These are phyloP conservation scores for Trypoxylon attenuatum DNA, from an alignment of 2,888 invertebrate species.

Conservation along the genomic window DNA sequence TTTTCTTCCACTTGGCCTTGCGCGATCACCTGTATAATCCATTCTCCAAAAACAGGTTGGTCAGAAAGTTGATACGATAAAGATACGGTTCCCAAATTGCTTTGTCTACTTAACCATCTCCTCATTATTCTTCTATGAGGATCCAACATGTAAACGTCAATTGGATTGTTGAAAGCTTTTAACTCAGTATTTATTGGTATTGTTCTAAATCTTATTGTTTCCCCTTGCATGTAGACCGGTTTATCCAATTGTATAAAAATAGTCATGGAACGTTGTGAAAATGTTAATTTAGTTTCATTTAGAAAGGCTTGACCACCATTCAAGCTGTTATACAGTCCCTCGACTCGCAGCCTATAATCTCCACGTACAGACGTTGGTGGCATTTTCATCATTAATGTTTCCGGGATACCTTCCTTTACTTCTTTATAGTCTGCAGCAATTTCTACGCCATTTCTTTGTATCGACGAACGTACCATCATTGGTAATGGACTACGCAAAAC, in stretches of 20 bases:
- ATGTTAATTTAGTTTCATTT: slow-evolving; percentile 90
- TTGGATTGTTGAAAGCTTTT: slow-evolving; percentile 91
- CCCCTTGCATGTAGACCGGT: slow-evolving; percentile 95
- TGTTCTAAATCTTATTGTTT: slow-evolving; percentile 88
- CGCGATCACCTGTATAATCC: slow-evolving; percentile 92
- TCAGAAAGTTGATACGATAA: slow-evolving; percentile 92
- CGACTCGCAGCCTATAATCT: slow-evolving; percentile 88
- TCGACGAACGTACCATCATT: slow-evolving; percentile 90
- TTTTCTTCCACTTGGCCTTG: slow-evolving; percentile 92
- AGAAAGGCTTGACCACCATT: slow-evolving; percentile 91
- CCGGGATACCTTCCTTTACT: slow-evolving; percentile 90
- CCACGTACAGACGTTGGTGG: slow-evolving; percentile 90
- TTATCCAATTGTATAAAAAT: slow-evolving; percentile 97
- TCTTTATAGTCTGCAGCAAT: slow-evolving; percentile 88
- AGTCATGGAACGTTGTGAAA: slow-evolving; percentile 94
- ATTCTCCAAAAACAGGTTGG: slow-evolving; percentile 94
- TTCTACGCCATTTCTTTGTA: slow-evolving; percentile 92
- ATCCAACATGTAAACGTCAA: slow-evolving; percentile 94
- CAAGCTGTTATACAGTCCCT: slow-evolving; percentile 86
- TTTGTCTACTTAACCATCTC: slow-evolving; percentile 93
- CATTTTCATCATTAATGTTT: slow-evolving; percentile 92
- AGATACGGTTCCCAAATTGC: slow-evolving; percentile 95
- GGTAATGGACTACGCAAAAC: slow-evolving; percentile 87
- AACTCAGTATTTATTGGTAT: slow-evolving; percentile 95
- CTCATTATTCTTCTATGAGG: slow-evolving; percentile 91